Evolutionary conservation across 2,113 vertebrate genomes (phyloP), one percentile per base, ranked within the genome.

Genomic region (Anguilla japonica): DNA sequence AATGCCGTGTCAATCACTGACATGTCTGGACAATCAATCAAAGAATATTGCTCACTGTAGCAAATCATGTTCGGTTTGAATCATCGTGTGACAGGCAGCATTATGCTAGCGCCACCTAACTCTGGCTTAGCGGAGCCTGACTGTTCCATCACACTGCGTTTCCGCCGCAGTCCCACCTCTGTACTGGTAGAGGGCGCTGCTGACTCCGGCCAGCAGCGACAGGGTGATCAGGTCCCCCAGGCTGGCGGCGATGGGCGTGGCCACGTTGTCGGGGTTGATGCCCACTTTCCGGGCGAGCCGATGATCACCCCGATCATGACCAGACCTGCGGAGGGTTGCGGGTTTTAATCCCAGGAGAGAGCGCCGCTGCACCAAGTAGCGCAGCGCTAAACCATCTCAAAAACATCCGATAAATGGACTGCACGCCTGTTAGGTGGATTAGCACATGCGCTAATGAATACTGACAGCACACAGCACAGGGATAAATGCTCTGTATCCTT

Each of bases 261-360:
- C 98, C 0, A 99, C 96, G 26, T 99, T 99, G 94, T 99, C 98
- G 0, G 98, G 98, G 93, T 99, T 99, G 90, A 99, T 96, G 82
- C 98, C 96, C 57, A 98, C 91, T 88, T 96, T 98, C 90, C 96
- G 96, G 79, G 98, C 97, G 50, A 34, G 50, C 96, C 96, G 0
- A 98, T 94, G 89, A 99, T 97, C 79, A 99, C 96, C 0, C 95
- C 97, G 8, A 98, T 96, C 97, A 98, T 99, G 90, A 99, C 95
- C 92, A 98, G 88, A 84, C 98, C 98, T 99, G 87, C 79, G 89
- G 43, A 53, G 16, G n/a, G n/a, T n/a, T 63, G 20, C 18, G 22
- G 60, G 18, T 20, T 63, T 22, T 18, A 63, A 63, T 20, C 7
- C 4, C 60, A 26, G 60, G 9, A 20, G 20, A 26, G 20, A 2